Conservation (phyloP, 1,140 invertebrate species). For the Zaprionus nigranus region DNA sequence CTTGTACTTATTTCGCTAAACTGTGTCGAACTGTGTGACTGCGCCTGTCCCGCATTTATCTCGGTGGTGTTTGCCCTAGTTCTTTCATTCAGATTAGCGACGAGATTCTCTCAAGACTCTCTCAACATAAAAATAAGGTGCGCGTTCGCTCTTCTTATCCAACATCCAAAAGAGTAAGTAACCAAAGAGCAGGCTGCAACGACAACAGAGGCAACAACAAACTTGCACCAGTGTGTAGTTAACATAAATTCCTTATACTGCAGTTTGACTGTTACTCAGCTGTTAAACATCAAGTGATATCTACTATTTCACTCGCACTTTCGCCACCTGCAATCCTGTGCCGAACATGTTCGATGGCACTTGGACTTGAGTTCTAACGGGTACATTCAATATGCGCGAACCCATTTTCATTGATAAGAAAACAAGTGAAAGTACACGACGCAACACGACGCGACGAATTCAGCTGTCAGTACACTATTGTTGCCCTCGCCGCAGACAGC, state of each 20-base stretch:
- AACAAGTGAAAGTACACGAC: constrained; percentile 46
- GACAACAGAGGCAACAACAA: constrained; percentile 27
- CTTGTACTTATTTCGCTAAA: constrained; percentile 47
- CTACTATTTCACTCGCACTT: neutral
- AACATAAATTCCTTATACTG: constrained; percentile 2
- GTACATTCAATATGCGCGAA: constrained; percentile 12
- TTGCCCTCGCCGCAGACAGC: constrained; percentile 33
- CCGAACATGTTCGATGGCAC: constrained; percentile 22
- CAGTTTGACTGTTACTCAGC: constrained; percentile 11
- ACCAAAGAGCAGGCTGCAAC: constrained; percentile 9
- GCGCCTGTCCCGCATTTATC: constrained; percentile 55
- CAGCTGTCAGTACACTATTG: constrained; percentile 44
- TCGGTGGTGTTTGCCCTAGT: constrained; percentile 31
- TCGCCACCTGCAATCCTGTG: neutral
- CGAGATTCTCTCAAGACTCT: constrained; percentile 40
- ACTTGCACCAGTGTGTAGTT: neutral
- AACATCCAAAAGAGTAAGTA: neutral
- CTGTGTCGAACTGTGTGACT: constrained; percentile 50
- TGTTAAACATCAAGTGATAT: constrained; percentile 5
- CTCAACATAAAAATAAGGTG: constrained; percentile 6
- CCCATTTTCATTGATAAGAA: constrained; percentile 73
- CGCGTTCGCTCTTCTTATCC: constrained; percentile 13
- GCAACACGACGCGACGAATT: neutral
- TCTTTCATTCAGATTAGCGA: constrained; percentile 35
- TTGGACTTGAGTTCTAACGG: constrained; percentile 26